phyloP scores from a whole-genome alignment of 2,797 vertebrate species.

The Etheostoma perlongum region DNA sequence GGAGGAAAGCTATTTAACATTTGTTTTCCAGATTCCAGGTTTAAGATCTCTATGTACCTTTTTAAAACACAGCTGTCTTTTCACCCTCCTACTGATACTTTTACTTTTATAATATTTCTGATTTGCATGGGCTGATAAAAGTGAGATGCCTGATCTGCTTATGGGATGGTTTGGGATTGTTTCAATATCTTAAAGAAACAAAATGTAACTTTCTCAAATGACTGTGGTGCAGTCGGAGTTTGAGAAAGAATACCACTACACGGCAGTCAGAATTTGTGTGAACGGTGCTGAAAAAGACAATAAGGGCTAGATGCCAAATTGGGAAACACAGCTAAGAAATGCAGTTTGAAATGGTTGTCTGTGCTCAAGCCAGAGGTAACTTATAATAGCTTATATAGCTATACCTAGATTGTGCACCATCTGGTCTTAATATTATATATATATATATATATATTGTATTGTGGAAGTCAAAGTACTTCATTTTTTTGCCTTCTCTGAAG shows the following conservation, averaged over 20 bases:
- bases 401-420: not conserved
- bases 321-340: not conserved
- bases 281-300: conserved; percentile 8
- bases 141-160: conserved; percentile 2
- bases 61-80: conserved; percentile 1
- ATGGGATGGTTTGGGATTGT: not conserved
- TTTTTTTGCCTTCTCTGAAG: not conserved
- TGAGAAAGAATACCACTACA: conserved; percentile 2
- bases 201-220: conserved; percentile 12
- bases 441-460: not conserved
- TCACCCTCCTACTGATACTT: not conserved
- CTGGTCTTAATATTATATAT: not conserved
- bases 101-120: conserved; percentile 13
- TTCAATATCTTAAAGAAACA: not conserved
- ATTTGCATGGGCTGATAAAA: not conserved
- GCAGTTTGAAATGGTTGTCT: conserved; percentile 5
- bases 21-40: conserved; percentile 40
- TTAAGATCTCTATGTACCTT: conserved; percentile 24
- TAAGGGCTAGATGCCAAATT: not conserved
- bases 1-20: conserved; percentile 49
- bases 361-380: not conserved
- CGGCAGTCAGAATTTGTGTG: conserved; percentile 14
- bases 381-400: not conserved
- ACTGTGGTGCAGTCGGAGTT: not conserved
- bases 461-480: not conserved